These are phyloP conservation scores for Ctenomys sociabilis DNA, from an alignment of 2,113 vertebrate genomes.

Conservation along the genomic window DNA sequence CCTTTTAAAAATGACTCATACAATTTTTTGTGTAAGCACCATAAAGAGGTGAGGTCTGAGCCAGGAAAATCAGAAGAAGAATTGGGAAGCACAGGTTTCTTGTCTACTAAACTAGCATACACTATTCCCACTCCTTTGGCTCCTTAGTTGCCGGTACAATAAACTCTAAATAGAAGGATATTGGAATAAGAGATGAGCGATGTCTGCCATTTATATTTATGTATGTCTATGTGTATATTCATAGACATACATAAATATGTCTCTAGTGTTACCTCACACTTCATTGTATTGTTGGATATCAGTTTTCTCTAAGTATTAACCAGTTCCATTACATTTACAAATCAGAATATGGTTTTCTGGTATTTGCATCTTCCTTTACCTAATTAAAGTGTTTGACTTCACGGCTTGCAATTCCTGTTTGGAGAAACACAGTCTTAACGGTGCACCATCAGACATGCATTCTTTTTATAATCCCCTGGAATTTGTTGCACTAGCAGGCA, in stretches of 20 bases:
- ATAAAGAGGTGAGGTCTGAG: neutral
- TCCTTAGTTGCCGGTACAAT: neutral
- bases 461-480: neutral
- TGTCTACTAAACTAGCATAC: neutral
- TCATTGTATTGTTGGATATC: neutral
- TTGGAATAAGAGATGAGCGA: neutral
- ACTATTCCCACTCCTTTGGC: neutral
- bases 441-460: neutral
- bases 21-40: neutral
- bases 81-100: neutral
- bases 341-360: neutral
- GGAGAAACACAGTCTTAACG: too few species aligned
- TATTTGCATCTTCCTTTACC: neutral
- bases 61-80: too few species aligned
- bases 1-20: neutral
- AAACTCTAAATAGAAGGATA: neutral
- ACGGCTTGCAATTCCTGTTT: too few species aligned
- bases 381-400: too few species aligned
- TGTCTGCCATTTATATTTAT: neutral
- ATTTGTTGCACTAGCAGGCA: neutral
- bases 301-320: neutral
- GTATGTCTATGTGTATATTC: neutral
- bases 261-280: neutral
- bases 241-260: too few species aligned
- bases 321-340: neutral